A percentile compares a stretch with the other conserved stretches of the same genome.
Evolutionary conservation across 2,113 vertebrate genomes (phyloP).

Genomic region (Chionodraco myersi): DNA sequence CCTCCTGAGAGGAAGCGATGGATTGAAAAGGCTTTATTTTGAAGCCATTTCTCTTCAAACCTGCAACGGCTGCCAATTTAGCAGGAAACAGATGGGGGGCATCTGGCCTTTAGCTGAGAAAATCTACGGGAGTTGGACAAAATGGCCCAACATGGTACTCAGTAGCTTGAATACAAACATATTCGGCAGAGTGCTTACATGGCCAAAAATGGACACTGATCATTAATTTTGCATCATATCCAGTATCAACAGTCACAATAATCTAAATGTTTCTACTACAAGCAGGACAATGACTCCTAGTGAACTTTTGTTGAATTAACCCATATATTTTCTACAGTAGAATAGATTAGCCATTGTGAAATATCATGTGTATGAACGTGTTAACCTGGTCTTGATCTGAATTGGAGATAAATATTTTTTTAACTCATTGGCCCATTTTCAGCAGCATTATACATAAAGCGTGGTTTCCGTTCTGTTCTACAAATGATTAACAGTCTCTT

Average conservation of each 20-base stretch:
- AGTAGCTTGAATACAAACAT: slow-evolving; percentile 9
- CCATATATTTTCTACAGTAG: not conserved
- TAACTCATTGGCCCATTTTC: slow-evolving; percentile 24
- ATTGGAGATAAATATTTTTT: slow-evolving; percentile 45
- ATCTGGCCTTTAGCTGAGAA: slow-evolving; percentile 16
- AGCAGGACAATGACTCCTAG: not conserved
- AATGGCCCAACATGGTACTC: slow-evolving; percentile 12
- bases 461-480: slow-evolving; percentile 28
- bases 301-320: slow-evolving; percentile 24
- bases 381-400: not conserved
- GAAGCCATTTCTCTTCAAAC: slow-evolving; percentile 62
- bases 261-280: not conserved
- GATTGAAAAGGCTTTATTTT: slow-evolving; percentile 61
- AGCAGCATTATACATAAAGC: not conserved
- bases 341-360: not conserved
- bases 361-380: not conserved
- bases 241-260: not conserved
- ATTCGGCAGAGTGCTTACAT: not conserved
- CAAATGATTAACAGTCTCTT: slow-evolving; percentile 57
- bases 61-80: slow-evolving; percentile 46
- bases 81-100: slow-evolving; percentile 65
- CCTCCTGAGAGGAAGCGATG: slow-evolving; percentile 65
- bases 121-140: slow-evolving; percentile 25
- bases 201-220: not conserved
- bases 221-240: not conserved